These are phyloP conservation scores for Leistus spinibarbis DNA, from an alignment of 2,888 invertebrate genomes.

Conservation along the genomic window DNA sequence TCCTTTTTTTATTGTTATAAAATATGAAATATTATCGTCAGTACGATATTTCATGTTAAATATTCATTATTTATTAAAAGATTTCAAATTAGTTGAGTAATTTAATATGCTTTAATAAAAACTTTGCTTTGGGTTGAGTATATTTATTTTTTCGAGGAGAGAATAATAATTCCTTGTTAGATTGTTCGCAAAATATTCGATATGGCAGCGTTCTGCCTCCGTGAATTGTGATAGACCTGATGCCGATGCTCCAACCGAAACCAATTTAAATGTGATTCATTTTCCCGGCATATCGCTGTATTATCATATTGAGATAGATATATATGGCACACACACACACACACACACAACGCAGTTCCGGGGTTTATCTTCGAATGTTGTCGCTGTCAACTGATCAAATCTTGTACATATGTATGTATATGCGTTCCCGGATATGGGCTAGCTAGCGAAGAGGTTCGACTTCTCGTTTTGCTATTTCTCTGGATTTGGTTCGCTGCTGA, in stretches of 20 bases:
- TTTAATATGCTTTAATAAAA: too few species aligned
- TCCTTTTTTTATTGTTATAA: too few species aligned
- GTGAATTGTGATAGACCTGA: not conserved
- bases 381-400: constrained; percentile 20
- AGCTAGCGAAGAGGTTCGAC: not conserved
- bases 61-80: too few species aligned
- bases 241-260: constrained; percentile 1
- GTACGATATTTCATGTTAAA: too few species aligned
- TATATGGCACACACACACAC: not conserved
- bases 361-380: constrained; percentile 18
- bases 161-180: not conserved
- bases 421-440: not conserved
- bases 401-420: not conserved
- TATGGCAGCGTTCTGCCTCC: not conserved
- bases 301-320: constrained; percentile 30
- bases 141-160: not conserved
- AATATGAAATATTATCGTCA: too few species aligned
- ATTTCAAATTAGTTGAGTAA: too few species aligned
- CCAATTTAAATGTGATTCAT: constrained; percentile 34
- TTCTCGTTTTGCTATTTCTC: not conserved
- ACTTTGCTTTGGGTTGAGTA: too few species aligned
- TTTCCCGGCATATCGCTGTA: constrained; percentile 16
- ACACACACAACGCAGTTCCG: not conserved
- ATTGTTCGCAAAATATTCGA: not conserved
- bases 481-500: not conserved